Conservation (phyloP, 2,797 vertebrate species). For the Oreochromis grahami region DNA sequence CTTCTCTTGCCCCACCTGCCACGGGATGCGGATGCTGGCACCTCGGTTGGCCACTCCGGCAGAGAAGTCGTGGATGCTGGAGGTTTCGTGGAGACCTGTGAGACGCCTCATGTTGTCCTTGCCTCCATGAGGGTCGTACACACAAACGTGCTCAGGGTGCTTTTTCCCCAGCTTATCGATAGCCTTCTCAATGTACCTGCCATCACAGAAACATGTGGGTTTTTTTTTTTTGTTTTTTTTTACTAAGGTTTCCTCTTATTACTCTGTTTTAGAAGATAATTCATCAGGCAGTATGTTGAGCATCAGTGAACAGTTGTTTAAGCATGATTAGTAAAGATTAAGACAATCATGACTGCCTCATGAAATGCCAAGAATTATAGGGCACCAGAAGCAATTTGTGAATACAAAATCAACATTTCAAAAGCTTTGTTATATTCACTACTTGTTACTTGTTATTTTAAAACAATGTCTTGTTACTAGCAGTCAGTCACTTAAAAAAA, state of each 20-base stretch:
- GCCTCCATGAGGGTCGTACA: conserved; percentile 80
- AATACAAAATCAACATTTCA: too few species aligned
- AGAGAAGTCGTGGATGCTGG: conserved; percentile 80
- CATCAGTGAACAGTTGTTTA: background rate
- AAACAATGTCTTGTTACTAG: background rate
- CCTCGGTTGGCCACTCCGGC: conserved; percentile 79
- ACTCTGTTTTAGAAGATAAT: background rate
- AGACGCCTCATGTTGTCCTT: conserved; percentile 84
- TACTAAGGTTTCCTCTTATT: background rate
- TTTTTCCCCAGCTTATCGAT: conserved; percentile 78
- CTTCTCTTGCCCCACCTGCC: conserved; percentile 76
- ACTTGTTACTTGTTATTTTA: too few species aligned
- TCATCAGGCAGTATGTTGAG: background rate
- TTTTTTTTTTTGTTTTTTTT: background rate
- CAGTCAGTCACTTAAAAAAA: background rate
- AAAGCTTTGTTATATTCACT: too few species aligned
- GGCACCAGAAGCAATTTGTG: background rate
- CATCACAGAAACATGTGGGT: background rate
- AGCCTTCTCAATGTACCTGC: conserved; percentile 80
- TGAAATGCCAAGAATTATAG: background rate
- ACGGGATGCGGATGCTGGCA: conserved; percentile 85
- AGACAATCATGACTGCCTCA: background rate
- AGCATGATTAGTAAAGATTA: background rate
- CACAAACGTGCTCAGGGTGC: conserved; percentile 78
- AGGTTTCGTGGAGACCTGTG: conserved; percentile 81